These are phyloP conservation scores for Ephialtes manifestator DNA, from an alignment of 2,888 invertebrate genomes.

Conservation along the genomic window DNA sequence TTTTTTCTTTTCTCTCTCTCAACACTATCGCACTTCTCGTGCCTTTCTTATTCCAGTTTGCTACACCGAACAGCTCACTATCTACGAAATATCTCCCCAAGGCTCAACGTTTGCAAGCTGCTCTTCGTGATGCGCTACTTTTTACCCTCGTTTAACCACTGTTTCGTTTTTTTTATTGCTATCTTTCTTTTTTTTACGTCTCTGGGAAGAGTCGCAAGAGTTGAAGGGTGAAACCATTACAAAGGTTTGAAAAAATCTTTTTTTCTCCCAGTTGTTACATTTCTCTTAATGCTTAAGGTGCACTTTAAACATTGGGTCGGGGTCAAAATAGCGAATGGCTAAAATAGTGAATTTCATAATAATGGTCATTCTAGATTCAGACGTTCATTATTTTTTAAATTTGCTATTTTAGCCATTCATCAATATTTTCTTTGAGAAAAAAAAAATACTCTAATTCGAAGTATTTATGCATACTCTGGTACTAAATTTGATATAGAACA, in stretches of 20 bases:
- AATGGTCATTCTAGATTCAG: too few species aligned
- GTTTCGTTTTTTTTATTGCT: constrained; percentile 6
- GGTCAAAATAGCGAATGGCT: too few species aligned
- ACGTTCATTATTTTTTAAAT: too few species aligned
- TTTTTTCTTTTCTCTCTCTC: constrained; percentile 70
- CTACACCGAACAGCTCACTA: constrained; percentile 4
- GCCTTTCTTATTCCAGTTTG: constrained; percentile 18
- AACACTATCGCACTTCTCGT: constrained; percentile 38
- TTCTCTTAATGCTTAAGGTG: neutral
- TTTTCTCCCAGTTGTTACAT: neutral
- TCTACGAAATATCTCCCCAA: constrained; percentile 39
- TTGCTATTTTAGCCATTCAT: too few species aligned
- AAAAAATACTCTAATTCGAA: too few species aligned
- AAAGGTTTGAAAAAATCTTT: neutral
- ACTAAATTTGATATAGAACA: too few species aligned
- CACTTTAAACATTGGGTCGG: too few species aligned
- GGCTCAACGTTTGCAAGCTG: constrained; percentile 9
- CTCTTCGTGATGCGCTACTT: constrained; percentile 12
- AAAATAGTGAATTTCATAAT: too few species aligned
- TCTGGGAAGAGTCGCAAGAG: neutral
- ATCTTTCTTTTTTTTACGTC: neutral
- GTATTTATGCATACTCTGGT: too few species aligned
- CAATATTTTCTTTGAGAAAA: too few species aligned
- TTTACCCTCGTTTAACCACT: constrained; percentile 6
- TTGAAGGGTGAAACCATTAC: neutral